Percentiles rank a stretch among this genome's conserved stretches.
phyloP scores from a whole-genome alignment of 2,797 vertebrate species.

The Aselliscus stoliczkanus region DNA sequence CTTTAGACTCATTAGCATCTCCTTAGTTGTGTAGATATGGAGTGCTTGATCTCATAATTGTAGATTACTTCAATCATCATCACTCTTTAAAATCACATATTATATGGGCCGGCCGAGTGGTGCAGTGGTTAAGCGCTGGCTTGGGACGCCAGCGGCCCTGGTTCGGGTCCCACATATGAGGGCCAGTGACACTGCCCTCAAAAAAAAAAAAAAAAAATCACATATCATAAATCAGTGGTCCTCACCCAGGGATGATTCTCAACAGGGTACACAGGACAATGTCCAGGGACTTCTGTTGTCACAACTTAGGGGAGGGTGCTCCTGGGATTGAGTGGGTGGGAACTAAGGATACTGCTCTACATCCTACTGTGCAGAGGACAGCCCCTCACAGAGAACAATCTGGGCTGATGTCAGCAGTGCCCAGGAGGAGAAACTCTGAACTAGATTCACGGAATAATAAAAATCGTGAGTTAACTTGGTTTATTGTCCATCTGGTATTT shows the following conservation, averaged over 20 bases:
- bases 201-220: too few species aligned
- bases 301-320: not conserved
- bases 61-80: not conserved
- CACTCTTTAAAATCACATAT: not conserved
- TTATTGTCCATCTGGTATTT: not conserved
- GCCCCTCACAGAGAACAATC: not conserved
- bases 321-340: not conserved
- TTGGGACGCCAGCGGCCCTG: too few species aligned
- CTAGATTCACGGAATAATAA: not conserved
- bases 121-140: too few species aligned
- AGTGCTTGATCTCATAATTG: too few species aligned
- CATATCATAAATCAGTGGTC: not conserved
- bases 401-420: not conserved
- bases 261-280: not conserved
- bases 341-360: accelerated
- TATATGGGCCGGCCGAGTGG: too few species aligned
- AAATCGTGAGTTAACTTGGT: not conserved
- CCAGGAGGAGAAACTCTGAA: not conserved
- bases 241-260: not conserved
- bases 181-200: too few species aligned
- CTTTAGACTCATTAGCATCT: not conserved
- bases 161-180: too few species aligned
- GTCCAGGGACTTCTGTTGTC: not conserved
- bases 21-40: too few species aligned
- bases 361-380: accelerated